These are phyloP conservation scores for Gadopsis marmoratus DNA, from an alignment of 2,797 vertebrate genomes.

Conservation along the genomic window DNA sequence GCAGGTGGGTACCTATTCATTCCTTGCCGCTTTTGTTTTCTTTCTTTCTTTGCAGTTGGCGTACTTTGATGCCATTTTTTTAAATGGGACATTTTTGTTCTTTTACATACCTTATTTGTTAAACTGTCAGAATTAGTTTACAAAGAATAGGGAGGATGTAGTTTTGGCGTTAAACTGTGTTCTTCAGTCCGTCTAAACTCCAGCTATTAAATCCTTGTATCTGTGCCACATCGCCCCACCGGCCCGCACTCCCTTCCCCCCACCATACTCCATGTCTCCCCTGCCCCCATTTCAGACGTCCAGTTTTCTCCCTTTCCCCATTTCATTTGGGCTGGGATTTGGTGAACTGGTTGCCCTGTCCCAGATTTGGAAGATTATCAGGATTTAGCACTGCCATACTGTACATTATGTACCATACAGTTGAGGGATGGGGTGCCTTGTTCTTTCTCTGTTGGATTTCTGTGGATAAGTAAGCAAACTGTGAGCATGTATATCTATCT, in stretches of 20 bases:
- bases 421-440: background rate
- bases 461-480: background rate
- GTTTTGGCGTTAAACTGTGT: background rate
- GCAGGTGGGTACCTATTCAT: conserved; percentile 83
- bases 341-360: conserved; percentile 58
- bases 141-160: background rate
- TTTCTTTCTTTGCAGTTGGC: background rate
- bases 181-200: conserved; percentile 34
- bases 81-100: too few species aligned
- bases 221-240: conserved; percentile 27
- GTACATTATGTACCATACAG: conserved; percentile 61
- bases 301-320: conserved; percentile 48
- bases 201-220: conserved; percentile 46
- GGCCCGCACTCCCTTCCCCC: conserved; percentile 57
- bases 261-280: conserved; percentile 42
- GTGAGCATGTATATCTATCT: background rate
- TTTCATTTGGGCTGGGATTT: conserved; percentile 47
- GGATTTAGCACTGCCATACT: conserved; percentile 58
- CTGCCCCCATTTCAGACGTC: conserved; percentile 56
- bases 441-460: background rate
- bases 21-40: background rate
- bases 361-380: conserved; percentile 78
- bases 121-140: background rate
- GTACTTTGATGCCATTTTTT: background rate
- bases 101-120: background rate